These are phyloP conservation scores for Trichomalopsis sarcophagae DNA, from an alignment of 1,140 invertebrate species.

Conservation along the genomic window DNA sequence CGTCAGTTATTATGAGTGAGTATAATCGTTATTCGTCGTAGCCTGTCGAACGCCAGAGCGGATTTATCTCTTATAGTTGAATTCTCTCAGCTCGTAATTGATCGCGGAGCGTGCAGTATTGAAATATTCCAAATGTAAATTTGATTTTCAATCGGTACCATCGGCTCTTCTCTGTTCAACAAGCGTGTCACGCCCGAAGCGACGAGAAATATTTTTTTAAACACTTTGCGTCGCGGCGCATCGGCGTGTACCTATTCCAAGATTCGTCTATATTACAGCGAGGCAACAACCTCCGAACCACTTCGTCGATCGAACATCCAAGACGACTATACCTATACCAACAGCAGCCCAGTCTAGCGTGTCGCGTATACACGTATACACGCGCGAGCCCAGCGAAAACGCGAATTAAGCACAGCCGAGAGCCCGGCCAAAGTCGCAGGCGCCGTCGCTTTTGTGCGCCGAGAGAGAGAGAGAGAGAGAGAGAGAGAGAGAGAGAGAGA, in stretches of 20 bases:
- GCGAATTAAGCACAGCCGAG: slow-evolving; percentile 33
- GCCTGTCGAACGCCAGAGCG: too few species aligned
- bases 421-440: slow-evolving; percentile 6
- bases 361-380: background rate
- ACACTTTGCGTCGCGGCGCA: too few species aligned
- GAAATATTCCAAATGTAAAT: too few species aligned
- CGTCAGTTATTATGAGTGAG: too few species aligned
- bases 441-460: background rate
- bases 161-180: too few species aligned
- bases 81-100: too few species aligned
- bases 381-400: background rate
- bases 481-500: background rate
- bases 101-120: too few species aligned
- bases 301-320: background rate
- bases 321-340: background rate
- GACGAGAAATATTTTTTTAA: too few species aligned
- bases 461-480: background rate
- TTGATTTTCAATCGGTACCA: too few species aligned
- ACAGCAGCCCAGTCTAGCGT: background rate
- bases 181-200: too few species aligned
- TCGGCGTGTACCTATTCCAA: background rate
- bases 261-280: background rate
- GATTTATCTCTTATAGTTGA: too few species aligned
- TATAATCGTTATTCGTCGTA: too few species aligned
- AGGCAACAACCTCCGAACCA: background rate